Evolutionary conservation across 1,140 invertebrate species (phyloP).

Genomic region (Battus philenor): DNA sequence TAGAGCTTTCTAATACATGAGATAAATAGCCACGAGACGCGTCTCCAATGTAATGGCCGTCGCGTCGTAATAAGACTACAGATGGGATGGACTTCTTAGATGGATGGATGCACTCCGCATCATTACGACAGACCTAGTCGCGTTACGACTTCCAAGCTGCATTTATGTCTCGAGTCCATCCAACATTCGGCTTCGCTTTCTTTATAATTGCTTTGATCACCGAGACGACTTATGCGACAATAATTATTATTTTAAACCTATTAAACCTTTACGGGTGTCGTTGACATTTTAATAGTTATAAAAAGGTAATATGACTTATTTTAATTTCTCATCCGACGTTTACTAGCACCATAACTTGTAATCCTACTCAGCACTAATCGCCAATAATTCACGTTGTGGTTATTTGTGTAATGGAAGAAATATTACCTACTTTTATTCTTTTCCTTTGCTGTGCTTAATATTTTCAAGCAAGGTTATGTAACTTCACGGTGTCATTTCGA

Average conservation of each 20-base stretch:
- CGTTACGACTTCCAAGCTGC: slow-evolving; percentile 10
- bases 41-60: slow-evolving; percentile 37
- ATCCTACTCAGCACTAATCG: too few species aligned
- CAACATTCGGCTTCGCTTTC: slow-evolving; percentile 2
- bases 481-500: background rate
- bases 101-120: slow-evolving; percentile 32
- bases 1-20: slow-evolving; percentile 60
- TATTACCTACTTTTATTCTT: background rate
- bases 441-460: background rate
- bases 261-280: background rate
- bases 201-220: slow-evolving; percentile 10
- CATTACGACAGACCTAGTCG: slow-evolving; percentile 22
- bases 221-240: too few species aligned
- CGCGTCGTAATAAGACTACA: slow-evolving; percentile 50
- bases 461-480: background rate
- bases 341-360: too few species aligned
- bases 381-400: too few species aligned
- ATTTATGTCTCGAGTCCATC: slow-evolving; percentile 9
- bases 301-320: too few species aligned
- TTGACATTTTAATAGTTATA: too few species aligned
- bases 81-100: slow-evolving; percentile 40
- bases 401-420: too few species aligned
- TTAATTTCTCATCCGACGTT: too few species aligned
- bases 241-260: too few species aligned
- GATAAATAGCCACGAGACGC: slow-evolving; percentile 43